Evolutionary conservation across 2,797 vertebrate species (phyloP).

Genomic region (Masticophis lateralis): DNA sequence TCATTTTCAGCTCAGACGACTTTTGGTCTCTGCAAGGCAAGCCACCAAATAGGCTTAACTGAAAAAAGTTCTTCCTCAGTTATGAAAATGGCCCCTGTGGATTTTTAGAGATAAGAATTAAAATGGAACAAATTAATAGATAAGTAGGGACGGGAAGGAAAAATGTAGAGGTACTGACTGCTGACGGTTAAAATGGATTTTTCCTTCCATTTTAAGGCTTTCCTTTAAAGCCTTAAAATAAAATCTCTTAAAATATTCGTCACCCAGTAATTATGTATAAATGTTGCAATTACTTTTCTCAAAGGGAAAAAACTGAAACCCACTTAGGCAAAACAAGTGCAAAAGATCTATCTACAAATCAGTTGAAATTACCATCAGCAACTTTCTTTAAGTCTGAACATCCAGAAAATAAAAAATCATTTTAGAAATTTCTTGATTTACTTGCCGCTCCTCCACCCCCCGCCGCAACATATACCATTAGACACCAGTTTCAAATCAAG

Average conservation of each 20-base stretch:
- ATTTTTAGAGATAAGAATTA: conserved; percentile 39
- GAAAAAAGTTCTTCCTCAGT: conserved; percentile 43
- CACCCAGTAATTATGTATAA: conserved; percentile 54
- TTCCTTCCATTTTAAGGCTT: not conserved
- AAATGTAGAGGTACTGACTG: not conserved
- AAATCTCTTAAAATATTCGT: conserved; percentile 49
- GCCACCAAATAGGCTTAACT: conserved; percentile 37
- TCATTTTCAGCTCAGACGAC: conserved; percentile 33
- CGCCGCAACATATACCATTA: not conserved
- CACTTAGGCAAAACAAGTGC: conserved; percentile 56
- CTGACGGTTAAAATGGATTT: not conserved
- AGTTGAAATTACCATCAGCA: conserved; percentile 51
- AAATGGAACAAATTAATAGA: conserved; percentile 31
- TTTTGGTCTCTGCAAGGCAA: conserved; percentile 20
- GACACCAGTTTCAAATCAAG: conserved; percentile 27
- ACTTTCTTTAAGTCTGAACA: conserved; percentile 33
- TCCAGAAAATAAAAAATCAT: conserved; percentile 42
- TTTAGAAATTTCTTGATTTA: conserved; percentile 26
- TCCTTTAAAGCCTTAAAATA: conserved; percentile 41
- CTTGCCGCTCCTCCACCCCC: rapidly evolving
- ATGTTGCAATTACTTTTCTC: conserved; percentile 63
- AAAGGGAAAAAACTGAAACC: conserved; percentile 56
- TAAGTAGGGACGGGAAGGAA: not conserved
- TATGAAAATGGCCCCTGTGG: conserved; percentile 42
- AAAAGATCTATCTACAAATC: conserved; percentile 53